phyloP scores from a whole-genome alignment of 1,140 invertebrate species.

The Meloidogyne floridensis region DNA sequence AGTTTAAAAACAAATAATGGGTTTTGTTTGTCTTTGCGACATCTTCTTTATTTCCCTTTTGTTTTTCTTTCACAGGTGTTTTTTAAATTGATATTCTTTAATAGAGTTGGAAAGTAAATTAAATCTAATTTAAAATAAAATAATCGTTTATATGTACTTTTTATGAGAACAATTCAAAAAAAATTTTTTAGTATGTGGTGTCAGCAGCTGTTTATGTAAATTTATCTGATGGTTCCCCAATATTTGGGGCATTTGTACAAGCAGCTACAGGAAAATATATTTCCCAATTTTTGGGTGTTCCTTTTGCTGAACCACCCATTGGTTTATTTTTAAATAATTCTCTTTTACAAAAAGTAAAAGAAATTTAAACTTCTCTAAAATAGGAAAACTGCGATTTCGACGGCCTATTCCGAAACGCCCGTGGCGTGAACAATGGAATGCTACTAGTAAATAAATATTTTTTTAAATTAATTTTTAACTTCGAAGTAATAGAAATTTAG shows the following conservation, averaged over 20 bases:
- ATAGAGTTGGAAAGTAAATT: not conserved
- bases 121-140: not conserved
- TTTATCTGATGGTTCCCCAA: slow-evolving; percentile 61
- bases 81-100: not conserved
- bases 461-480: slow-evolving; percentile 81
- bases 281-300: slow-evolving; percentile 63
- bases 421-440: slow-evolving; percentile 67
- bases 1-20: not conserved
- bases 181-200: slow-evolving; percentile 26
- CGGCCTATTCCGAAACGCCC: slow-evolving; percentile 62
- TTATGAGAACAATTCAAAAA: too few species aligned
- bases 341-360: not conserved
- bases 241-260: slow-evolving; percentile 53
- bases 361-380: not conserved
- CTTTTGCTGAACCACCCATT: slow-evolving; percentile 66
- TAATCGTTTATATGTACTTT: too few species aligned
- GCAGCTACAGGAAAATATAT: slow-evolving; percentile 56
- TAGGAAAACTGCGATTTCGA: slow-evolving; percentile 58
- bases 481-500: too few species aligned
- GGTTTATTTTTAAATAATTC: slow-evolving; percentile 26
- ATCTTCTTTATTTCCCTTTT: slow-evolving; percentile 7
- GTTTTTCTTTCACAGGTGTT: not conserved
- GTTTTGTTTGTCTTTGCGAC: not conserved
- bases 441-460: slow-evolving; percentile 77
- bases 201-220: slow-evolving; percentile 44